A percentile compares a stretch with the other conserved stretches of the same genome.
Conservation (phyloP, 2,888 invertebrate genomes). For the Sialis fuliginosa region DNA sequence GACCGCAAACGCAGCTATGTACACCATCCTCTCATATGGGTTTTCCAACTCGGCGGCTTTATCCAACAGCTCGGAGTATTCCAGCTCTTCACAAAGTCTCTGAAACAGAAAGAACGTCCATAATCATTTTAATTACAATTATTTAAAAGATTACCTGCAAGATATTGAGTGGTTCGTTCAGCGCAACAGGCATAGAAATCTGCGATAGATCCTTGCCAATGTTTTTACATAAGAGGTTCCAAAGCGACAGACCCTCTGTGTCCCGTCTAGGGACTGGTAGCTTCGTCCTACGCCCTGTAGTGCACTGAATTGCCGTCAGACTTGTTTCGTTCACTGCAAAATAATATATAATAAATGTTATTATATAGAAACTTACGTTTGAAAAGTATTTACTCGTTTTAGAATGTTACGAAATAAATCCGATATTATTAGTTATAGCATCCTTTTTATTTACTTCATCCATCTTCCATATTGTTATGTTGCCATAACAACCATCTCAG, state of each 20-base stretch:
- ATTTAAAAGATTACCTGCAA: constrained; percentile 35
- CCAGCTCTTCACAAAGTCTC: constrained; percentile 67
- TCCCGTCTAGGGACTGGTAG: constrained; percentile 56
- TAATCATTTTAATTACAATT: not conserved
- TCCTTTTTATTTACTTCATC: too few species aligned
- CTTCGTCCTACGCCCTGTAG: constrained; percentile 39
- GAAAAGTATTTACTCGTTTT: not conserved
- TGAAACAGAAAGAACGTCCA: constrained; percentile 18
- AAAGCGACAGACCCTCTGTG: constrained; percentile 58
- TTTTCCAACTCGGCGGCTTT: constrained; percentile 47
- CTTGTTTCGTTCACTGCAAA: constrained; percentile 8
- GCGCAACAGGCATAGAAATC: constrained; percentile 72
- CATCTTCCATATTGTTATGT: too few species aligned
- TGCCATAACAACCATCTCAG: too few species aligned
- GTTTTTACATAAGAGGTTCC: constrained; percentile 63
- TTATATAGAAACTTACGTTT: not conserved
- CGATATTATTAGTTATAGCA: too few species aligned
- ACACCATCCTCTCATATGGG: constrained; percentile 54
- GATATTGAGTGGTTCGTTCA: constrained; percentile 71
- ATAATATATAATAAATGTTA: not conserved
- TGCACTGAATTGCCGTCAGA: constrained; percentile 14
- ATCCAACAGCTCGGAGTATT: constrained; percentile 66
- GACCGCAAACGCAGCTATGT: constrained; percentile 66
- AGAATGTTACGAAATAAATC: not conserved
- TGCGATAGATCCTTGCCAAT: constrained; percentile 75